Evolutionary conservation across 2,797 vertebrate genomes (phyloP), one percentile per base, ranked within the genome.

Genomic region (Coendou prehensilis): DNA sequence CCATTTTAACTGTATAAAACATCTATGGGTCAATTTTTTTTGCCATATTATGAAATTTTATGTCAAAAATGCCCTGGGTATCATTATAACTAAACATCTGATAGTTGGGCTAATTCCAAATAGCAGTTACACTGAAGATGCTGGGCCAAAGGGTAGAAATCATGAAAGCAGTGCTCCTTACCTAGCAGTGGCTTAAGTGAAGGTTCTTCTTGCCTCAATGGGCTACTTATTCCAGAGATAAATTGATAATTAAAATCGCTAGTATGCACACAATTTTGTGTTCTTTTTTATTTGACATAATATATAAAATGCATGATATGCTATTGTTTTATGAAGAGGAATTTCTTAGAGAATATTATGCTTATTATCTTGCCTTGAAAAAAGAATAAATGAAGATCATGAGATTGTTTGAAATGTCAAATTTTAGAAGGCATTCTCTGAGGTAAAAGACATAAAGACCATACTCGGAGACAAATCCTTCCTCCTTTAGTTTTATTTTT

Each of bases 1-100:
- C 82, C 84, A 54, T 82, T 86, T 67, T 63, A 52, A 87, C 8
- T 56, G 14, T 76, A 57, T 87, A 63, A 94, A 95, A 92, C 33
- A 33, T 5, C 14, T 50, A 4, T 17, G 37, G 20, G 20, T 54
- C 26, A 76, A 15, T 76, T 33, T 85, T 50, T 50, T 91, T 93
- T 89, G 22, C 4, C 59, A 4, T 87, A 56, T 41, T 69, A 41
- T 75, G 41, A 94, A 83, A 13, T 91, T 91, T 88, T 61, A 79
- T 83, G 63, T 95, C 9, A 52, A 73, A 76, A 83, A 67, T 54
- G 33, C 11, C 73, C 63, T 37, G 13, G 13, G 30, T 84, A 41
- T 79, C 67, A 89, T 75, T 22, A 33, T 5, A 95, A 93, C 23
- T 61, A 91, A 81, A 91, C 64, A 52, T 33, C 28, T 59, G 41